phyloP scores from a whole-genome alignment of 1,140 invertebrate genomes.

The Homarus americanus region DNA sequence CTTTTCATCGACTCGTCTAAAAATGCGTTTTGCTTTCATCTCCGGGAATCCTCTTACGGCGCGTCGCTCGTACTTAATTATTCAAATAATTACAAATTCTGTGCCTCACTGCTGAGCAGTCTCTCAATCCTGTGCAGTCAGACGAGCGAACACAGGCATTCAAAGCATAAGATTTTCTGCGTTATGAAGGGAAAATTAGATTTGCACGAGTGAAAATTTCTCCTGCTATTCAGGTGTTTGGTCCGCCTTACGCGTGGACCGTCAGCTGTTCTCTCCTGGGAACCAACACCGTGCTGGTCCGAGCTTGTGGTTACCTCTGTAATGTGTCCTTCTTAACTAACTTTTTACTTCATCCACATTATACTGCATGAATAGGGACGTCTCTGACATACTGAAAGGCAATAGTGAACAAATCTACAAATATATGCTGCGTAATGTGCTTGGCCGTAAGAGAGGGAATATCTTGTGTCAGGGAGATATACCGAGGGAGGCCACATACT shows the following conservation, averaged over 20 bases:
- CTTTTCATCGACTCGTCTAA: slow-evolving; percentile 10
- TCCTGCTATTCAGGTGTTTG: background rate
- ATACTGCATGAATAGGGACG: too few relatives aligned
- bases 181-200: slow-evolving; percentile 16
- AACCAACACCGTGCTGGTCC: too few relatives aligned
- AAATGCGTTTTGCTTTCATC: slow-evolving; percentile 3
- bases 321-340: too few relatives aligned
- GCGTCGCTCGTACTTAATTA: slow-evolving; percentile 20
- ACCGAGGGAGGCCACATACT: too few relatives aligned
- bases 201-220: background rate
- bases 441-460: too few relatives aligned
- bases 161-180: background rate
- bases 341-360: too few relatives aligned
- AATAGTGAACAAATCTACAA: too few relatives aligned
- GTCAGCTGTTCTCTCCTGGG: too few relatives aligned
- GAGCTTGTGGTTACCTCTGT: too few relatives aligned
- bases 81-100: slow-evolving; percentile 40
- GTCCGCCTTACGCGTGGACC: background rate
- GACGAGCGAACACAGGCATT: background rate
- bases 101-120: slow-evolving; percentile 25
- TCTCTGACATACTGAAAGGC: too few relatives aligned
- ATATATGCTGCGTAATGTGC: too few relatives aligned
- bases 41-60: slow-evolving; percentile 26
- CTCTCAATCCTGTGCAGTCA: background rate
- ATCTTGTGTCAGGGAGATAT: too few relatives aligned